A percentile compares a stretch with the other conserved stretches of the same genome.
phyloP scores from a whole-genome alignment of 2,888 invertebrate genomes.

The Oeneis ivallda region DNA sequence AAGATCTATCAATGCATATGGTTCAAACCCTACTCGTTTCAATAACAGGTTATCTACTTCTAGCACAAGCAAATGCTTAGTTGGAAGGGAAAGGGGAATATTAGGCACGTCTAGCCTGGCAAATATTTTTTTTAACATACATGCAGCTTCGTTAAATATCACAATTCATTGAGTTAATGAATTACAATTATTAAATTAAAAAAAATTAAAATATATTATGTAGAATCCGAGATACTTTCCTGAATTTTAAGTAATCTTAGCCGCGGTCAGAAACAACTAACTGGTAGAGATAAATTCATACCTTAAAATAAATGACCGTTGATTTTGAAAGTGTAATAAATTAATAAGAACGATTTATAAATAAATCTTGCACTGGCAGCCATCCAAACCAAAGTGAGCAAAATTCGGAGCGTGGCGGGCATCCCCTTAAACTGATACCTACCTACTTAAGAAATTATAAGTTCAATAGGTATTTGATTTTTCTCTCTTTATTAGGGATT shows the following conservation, averaged over 20 bases:
- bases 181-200: too few species aligned
- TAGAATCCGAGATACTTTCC: not conserved
- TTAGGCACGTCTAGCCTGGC: too few species aligned
- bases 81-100: too few species aligned
- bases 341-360: slow-evolving; percentile 33
- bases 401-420: slow-evolving; percentile 46
- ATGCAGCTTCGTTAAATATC: not conserved
- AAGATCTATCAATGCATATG: too few species aligned
- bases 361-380: slow-evolving; percentile 47
- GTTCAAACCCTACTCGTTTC: too few species aligned
- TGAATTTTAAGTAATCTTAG: not conserved
- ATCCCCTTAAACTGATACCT: slow-evolving; percentile 44
- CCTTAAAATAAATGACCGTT: slow-evolving; percentile 1
- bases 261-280: not conserved
- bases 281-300: slow-evolving; percentile 24
- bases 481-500: too few species aligned
- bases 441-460: not conserved
- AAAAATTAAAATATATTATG: not conserved
- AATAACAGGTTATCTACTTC: too few species aligned
- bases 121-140: not conserved
- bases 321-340: slow-evolving; percentile 14
- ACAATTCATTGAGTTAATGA: too few species aligned
- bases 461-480: too few species aligned
- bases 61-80: too few species aligned
- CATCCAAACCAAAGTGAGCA: slow-evolving; percentile 46